Percentiles rank a stretch among this genome's conserved stretches.
Conservation (phyloP, 2,888 invertebrate species). For the Eutolmus rufibarbis region DNA sequence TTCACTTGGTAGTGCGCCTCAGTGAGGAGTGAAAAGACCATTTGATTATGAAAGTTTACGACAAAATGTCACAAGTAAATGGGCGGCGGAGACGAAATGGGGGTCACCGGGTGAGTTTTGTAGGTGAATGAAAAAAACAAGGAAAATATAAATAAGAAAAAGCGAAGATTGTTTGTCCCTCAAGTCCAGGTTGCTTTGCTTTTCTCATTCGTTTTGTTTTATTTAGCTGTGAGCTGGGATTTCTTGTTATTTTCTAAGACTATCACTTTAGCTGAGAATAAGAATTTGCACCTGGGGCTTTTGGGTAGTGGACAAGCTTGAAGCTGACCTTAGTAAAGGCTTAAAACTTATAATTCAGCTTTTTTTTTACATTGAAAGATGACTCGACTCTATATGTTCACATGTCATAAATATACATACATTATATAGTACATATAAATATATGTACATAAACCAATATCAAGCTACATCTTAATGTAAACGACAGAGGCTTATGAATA, state of each 20-base stretch:
- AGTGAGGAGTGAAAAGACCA: neutral
- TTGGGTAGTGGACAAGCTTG: neutral
- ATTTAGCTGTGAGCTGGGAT: neutral
- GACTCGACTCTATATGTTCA: neutral
- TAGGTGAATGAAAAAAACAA: neutral
- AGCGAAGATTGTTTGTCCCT: neutral
- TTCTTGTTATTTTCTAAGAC: neutral
- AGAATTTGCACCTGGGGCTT: neutral
- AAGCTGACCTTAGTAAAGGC: neutral
- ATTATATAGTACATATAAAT: too few species aligned
- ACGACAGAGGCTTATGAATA: too few species aligned
- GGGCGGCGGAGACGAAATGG: neutral
- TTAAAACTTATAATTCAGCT: neutral
- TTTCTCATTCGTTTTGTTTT: neutral
- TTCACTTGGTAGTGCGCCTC: neutral
- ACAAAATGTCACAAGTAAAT: neutral
- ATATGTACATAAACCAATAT: too few species aligned
- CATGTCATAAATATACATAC: neutral
- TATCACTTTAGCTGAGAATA: neutral
- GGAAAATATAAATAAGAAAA: neutral
- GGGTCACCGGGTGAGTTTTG: neutral
- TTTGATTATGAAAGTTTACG: neutral
- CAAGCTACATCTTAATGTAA: too few species aligned
- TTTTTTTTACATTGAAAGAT: neutral
- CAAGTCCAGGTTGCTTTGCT: neutral